Evolutionary conservation across 2,113 vertebrate genomes (phyloP).

Genomic region (Arvicanthis niloticus): DNA sequence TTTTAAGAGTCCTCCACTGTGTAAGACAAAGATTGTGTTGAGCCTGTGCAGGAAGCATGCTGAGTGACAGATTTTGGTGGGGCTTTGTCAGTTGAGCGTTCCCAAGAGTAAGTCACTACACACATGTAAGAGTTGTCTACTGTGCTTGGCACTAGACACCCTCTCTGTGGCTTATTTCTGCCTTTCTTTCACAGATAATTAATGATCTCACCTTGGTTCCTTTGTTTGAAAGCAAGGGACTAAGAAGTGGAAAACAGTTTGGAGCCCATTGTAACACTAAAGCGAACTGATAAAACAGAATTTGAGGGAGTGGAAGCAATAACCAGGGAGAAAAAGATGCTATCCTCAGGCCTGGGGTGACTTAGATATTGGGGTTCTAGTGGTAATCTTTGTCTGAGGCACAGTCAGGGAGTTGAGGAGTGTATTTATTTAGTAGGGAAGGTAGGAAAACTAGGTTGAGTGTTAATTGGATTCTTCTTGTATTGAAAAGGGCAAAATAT

Average conservation of each 20-base stretch:
- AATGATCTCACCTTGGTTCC: not conserved
- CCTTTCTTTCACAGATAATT: not conserved
- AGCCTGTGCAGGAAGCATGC: not conserved
- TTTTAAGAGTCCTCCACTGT: not conserved
- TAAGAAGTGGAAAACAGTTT: not conserved
- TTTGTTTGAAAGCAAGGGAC: not conserved
- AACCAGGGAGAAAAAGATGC: fast-evolving
- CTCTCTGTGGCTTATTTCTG: not conserved
- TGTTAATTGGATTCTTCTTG: not conserved
- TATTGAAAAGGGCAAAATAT: too few species aligned
- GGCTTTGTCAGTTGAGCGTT: not conserved
- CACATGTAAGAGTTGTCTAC: not conserved
- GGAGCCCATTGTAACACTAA: not conserved
- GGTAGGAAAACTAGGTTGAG: not conserved
- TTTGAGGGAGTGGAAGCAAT: not conserved
- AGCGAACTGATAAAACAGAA: not conserved
- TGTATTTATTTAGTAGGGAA: not conserved
- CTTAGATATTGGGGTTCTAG: not conserved
- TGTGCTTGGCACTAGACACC: not conserved
- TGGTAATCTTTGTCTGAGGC: not conserved
- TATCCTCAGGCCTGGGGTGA: not conserved
- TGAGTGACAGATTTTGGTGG: too few species aligned
- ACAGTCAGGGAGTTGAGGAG: not conserved
- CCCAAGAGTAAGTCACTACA: not conserved
- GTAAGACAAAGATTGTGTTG: not conserved